Base-by-base conservation (phyloP, 2,888 invertebrate species). In the Clitarchus hookeri region DNA sequence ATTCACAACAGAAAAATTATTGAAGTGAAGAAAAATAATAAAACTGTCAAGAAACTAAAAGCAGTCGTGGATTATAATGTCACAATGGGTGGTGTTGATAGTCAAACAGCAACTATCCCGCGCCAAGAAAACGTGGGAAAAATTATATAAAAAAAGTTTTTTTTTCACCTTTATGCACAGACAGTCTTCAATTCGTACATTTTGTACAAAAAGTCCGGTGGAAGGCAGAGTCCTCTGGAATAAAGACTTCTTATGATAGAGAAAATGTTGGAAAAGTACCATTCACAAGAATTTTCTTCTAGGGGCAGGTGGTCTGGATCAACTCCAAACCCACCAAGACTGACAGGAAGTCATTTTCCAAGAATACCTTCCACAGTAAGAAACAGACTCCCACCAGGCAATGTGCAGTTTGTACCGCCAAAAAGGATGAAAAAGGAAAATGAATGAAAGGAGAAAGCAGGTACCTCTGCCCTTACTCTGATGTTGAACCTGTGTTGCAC, bases 241-340 rank as follows among this genome's bases (percentile, higher is more conserved):
- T 82, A 82, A 13, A 36, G 82, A 36, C 19, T 27, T 11, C 44
- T 82, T 16, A 23, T 27, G 6, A 13, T 12, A 19, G 82, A 82
- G 6, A 82, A 82, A 6, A 82, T 82, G 82, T 36, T 80, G n/a
- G 80, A 80, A 23, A 80, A 82, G 23, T 82, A 82, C 44, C 82
- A 82, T n/a, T 26, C 27, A 2, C 23, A 23, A 16, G 2, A 82
- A 36, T 82, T 82, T 26, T 82, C 82, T 36, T 82, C 82, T 36
- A 2, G 44, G 19, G 27, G 82, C 19, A 36, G 82, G 6, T 11
- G 36, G 27, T 36, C 82, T 36, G 82, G 82, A 82, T 25, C 6
- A 36, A 82, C 82, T 23, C 82, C 82, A 36, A 82, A 82, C n/a
- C 82, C 82, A 82, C 27, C 27, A 8, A 6, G 82, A 23, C n/a